A percentile compares a stretch with the other conserved stretches of the same genome.
These are phyloP conservation scores for Phaonia tiefii DNA, from an alignment of 2,888 invertebrate genomes.

Conservation along the genomic window DNA sequence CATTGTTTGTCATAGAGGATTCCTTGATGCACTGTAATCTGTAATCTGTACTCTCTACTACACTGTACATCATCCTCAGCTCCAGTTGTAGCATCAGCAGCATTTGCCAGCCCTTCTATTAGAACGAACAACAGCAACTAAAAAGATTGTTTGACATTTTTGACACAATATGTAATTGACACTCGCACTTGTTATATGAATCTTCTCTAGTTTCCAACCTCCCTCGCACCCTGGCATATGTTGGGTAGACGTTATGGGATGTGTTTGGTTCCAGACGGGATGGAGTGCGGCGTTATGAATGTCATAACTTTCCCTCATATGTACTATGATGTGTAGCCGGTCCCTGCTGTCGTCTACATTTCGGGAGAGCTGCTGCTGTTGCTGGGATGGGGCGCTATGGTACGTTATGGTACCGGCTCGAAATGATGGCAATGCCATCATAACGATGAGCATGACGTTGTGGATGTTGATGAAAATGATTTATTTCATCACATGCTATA, in stretches of 20 bases:
- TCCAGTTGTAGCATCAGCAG: background rate
- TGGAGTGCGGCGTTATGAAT: constrained; percentile 42
- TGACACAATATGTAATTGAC: constrained; percentile 78
- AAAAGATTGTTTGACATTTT: constrained; percentile 74
- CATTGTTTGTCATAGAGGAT: constrained; percentile 33
- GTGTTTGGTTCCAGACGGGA: constrained; percentile 9
- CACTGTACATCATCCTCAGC: background rate
- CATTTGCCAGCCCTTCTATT: constrained; percentile 44
- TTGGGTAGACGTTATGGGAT: background rate
- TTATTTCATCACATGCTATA: constrained; percentile 76
- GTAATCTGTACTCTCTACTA: no score
- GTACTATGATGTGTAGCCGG: constrained; percentile 11
- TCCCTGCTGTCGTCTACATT: background rate
- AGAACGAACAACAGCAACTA: constrained; percentile 18
- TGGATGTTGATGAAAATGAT: constrained; percentile 72
- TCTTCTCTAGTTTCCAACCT: constrained; percentile 8
- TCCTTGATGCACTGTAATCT: background rate
- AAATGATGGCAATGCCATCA: constrained; percentile 3
- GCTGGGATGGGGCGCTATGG: constrained; percentile 1
- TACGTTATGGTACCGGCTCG: background rate
- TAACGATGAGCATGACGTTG: constrained; percentile 5
- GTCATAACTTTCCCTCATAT: constrained; percentile 39
- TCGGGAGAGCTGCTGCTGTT: background rate
- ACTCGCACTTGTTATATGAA: constrained; percentile 72
- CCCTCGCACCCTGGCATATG: background rate